Evolutionary conservation across 2,113 vertebrate genomes (phyloP).

Genomic region (Phaetusa simplex): DNA sequence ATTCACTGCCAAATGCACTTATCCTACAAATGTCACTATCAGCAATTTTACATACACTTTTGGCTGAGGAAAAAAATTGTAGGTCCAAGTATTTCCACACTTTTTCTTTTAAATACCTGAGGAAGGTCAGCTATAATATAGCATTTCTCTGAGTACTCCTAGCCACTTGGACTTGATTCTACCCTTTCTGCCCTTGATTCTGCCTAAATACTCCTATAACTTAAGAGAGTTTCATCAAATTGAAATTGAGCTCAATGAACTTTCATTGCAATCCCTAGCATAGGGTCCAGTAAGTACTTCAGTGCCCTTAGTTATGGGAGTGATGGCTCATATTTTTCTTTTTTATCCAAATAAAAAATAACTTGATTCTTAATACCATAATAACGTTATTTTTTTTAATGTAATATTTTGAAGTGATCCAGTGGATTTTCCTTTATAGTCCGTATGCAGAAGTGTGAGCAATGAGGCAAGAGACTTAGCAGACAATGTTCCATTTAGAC

Average conservation of each 20-base stretch:
- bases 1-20: constrained; percentile 49
- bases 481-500: not conserved
- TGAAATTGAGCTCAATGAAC: not conserved
- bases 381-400: not conserved
- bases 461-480: not conserved
- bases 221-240: not conserved
- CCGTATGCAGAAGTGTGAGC: not conserved
- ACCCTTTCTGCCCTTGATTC: not conserved
- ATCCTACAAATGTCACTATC: constrained; percentile 49
- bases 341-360: not conserved
- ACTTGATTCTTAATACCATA: not conserved
- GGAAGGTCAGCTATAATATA: not conserved
- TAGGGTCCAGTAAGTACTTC: not conserved
- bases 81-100: not conserved
- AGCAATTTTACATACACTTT: constrained; percentile 25
- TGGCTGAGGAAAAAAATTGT: not conserved
- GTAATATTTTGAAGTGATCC: not conserved
- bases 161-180: not conserved
- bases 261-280: not conserved
- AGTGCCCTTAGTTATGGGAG: not conserved
- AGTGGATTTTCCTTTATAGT: not conserved
- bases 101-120: not conserved
- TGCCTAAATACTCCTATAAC: not conserved
- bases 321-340: not conserved
- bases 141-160: not conserved